Evolutionary conservation across 2,113 vertebrate genomes (phyloP), one percentile per base, ranked within the genome.

Genomic region (Leptosomus discolor): DNA sequence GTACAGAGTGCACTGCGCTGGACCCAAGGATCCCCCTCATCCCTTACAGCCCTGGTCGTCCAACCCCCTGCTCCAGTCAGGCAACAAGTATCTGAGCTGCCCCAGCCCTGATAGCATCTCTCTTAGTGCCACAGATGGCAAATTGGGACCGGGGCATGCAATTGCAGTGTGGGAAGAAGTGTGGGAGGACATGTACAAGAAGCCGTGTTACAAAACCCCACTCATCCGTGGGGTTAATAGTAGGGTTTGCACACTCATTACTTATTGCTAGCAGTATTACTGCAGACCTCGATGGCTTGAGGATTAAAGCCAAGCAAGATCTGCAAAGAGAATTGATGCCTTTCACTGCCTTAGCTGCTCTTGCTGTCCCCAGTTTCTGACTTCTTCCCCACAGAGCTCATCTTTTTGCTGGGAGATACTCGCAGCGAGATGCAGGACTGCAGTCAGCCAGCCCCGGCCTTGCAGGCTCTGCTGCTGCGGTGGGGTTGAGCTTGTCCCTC

Each of bases 171-270:
- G 95, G 94, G 68, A 81, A 96, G 80, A 56, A 51, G 60, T 5
- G 92, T 91, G 80, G 91, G 94, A 94, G 84, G 87, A 82, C 24
- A 0, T 2, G 61, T 13, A 23, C 0, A 6, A 85, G 91, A 43
- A 68, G 65, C 51, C 2, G 1, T 6, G 61, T 96, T 97, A 91
- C 93, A 95, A 96, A 96, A 95, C 65, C 48, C 89, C 69, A 9
- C 90, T 90, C 74, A 53, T n/a, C 74, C 16, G 65, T 12, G 57
- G 24, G 43, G 6, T 48, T 97, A 93, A 96, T 94, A 26, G 87
- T 82, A 91, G 90, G 93, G 36, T 93, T 96, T 41, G 77, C 32
- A 53, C 43, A 2, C 34, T 53, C 80, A 2, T 16, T 61, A 7
- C 21, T 12, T 82, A 54, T 41, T 68, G 39, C 73, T 51, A 68